Evolutionary conservation across 1,140 invertebrate species (phyloP).

Genomic region (Melipona quadrifasciata): DNA sequence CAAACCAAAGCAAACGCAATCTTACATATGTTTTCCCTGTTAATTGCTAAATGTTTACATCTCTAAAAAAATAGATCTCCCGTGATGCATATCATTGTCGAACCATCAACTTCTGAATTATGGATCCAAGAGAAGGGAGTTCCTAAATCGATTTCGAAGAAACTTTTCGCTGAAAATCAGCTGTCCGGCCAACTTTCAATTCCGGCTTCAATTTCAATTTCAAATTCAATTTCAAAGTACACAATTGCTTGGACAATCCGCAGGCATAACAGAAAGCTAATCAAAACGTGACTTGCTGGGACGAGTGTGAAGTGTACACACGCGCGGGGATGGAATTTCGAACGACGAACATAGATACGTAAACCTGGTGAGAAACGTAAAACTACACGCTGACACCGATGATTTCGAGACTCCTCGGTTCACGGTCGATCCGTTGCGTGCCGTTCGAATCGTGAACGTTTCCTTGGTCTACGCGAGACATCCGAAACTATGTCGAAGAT

Average conservation of each 20-base stretch:
- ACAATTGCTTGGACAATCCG: neutral
- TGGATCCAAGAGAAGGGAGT: neutral
- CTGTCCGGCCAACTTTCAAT: neutral
- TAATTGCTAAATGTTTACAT: neutral
- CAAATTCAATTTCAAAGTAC: conserved; percentile 20
- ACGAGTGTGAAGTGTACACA: neutral
- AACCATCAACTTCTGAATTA: too few relatives aligned
- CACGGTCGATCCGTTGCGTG: neutral
- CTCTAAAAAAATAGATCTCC: neutral
- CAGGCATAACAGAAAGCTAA: neutral
- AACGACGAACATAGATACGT: neutral
- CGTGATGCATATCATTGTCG: neutral
- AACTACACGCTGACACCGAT: conserved; percentile 29
- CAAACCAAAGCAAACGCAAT: neutral
- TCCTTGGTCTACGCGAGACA: too few relatives aligned
- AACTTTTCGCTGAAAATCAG: neutral
- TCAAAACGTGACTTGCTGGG: neutral
- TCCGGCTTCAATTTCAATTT: too few relatives aligned
- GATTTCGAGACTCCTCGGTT: neutral
- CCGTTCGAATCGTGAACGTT: too few relatives aligned
- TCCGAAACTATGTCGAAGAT: too few relatives aligned
- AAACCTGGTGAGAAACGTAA: neutral
- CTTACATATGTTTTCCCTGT: neutral
- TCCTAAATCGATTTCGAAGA: neutral
- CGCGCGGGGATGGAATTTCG: neutral